Evolutionary conservation across 2,113 vertebrate species (phyloP).

Genomic region (Zosterops japonicus): DNA sequence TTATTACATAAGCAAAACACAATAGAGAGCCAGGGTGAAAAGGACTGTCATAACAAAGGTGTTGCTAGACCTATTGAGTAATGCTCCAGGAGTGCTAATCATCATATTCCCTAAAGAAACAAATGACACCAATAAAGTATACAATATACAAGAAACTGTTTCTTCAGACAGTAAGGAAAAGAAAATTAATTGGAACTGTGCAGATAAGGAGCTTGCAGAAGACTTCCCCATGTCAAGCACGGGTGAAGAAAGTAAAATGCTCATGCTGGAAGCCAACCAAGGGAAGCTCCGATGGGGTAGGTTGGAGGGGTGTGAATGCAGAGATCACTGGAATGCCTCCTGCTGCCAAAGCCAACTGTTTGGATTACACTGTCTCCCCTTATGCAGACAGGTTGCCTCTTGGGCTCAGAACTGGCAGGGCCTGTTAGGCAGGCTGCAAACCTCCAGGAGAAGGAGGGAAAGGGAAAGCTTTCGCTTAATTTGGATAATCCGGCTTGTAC

Average conservation of each 20-base stretch:
- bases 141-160: neutral
- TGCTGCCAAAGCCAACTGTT: neutral
- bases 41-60: conserved; percentile 23
- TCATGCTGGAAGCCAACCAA: conserved; percentile 19
- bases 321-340: conserved; percentile 50
- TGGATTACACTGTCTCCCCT: conserved; percentile 47
- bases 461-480: conserved; percentile 59
- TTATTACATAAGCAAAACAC: neutral
- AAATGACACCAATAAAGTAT: neutral
- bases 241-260: conserved; percentile 25
- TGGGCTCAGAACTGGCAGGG: conserved; percentile 44
- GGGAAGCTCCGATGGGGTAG: neutral
- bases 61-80: conserved; percentile 13
- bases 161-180: neutral
- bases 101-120: neutral
- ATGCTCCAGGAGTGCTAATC: neutral
- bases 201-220: neutral
- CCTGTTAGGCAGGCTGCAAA: conserved; percentile 53
- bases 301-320: neutral
- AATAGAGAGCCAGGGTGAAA: neutral
- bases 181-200: neutral
- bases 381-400: conserved; percentile 37
- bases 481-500: conserved; percentile 55
- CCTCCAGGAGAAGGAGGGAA: conserved; percentile 56
- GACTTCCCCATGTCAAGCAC: neutral